These are phyloP conservation scores for Drosophila novamexicana DNA, from an alignment of 1,140 invertebrate genomes.

Conservation along the genomic window DNA sequence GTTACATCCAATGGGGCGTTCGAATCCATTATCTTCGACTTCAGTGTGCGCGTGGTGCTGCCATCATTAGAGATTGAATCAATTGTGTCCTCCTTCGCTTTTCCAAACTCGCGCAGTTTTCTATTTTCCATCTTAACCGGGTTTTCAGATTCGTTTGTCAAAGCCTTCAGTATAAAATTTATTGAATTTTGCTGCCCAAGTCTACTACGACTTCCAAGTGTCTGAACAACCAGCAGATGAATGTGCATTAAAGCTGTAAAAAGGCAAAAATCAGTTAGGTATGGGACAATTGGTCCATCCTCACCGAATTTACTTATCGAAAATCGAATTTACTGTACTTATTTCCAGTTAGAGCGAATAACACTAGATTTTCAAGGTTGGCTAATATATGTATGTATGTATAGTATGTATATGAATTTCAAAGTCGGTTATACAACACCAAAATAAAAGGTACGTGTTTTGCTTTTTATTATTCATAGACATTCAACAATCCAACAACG, in stretches of 20 bases:
- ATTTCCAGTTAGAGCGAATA: conserved; percentile 9
- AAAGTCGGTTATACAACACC: neutral
- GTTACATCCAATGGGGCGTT: conserved; percentile 10
- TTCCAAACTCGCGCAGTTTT: conserved; percentile 37
- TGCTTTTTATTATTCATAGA: no score
- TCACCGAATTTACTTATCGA: neutral
- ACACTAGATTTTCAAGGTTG: conserved; percentile 2
- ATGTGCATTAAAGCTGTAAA: conserved; percentile 3
- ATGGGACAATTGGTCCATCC: neutral
- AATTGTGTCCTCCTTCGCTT: conserved; percentile 38
- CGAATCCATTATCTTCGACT: conserved; percentile 14
- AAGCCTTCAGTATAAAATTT: conserved; percentile 47
- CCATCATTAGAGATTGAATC: conserved; percentile 36
- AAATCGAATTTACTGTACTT: conserved; percentile 10
- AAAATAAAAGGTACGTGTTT: no score
- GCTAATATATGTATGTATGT: neutral
- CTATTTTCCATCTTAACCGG: conserved; percentile 47
- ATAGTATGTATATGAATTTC: neutral
- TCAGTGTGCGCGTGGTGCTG: conserved; percentile 18
- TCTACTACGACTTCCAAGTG: conserved; percentile 48
- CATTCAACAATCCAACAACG: no score
- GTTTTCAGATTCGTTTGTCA: conserved; percentile 40
- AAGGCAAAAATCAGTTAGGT: neutral
- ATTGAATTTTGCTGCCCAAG: conserved; percentile 58
- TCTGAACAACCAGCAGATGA: conserved; percentile 8